These are phyloP conservation scores for Microcebus murinus DNA, from an alignment of 2,113 vertebrate species.

Conservation along the genomic window DNA sequence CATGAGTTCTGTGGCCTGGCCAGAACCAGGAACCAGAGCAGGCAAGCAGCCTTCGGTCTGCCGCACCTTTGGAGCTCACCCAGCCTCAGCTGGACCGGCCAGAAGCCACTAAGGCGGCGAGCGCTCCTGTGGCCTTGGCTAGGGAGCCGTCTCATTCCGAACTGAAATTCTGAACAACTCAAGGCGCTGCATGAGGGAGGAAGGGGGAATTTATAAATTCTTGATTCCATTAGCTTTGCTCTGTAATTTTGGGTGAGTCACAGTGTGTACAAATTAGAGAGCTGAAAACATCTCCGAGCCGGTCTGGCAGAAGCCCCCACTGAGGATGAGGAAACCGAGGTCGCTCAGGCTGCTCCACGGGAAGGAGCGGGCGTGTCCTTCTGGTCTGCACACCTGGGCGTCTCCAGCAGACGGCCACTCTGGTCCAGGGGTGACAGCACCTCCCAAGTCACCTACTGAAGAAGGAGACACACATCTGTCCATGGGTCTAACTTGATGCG, in stretches of 20 bases:
- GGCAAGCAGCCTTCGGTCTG: background rate
- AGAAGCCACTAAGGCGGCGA: background rate
- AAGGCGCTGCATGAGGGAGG: background rate
- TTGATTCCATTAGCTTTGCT: background rate
- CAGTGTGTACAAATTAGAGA: background rate
- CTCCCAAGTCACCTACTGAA: background rate
- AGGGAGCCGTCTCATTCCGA: background rate
- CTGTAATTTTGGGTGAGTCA: constrained; percentile 19
- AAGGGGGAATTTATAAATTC: background rate
- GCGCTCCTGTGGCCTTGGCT: no score
- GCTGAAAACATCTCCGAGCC: background rate
- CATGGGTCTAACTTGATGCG: background rate
- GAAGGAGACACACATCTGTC: no score
- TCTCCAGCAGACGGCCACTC: background rate
- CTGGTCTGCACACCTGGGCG: background rate
- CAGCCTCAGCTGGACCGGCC: fast-evolving
- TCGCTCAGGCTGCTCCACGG: background rate
- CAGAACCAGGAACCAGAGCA: fast-evolving
- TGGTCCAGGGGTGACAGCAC: no score
- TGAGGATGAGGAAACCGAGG: background rate
- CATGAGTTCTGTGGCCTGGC: background rate
- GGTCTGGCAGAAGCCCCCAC: background rate
- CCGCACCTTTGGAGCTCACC: fast-evolving
- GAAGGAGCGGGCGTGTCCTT: background rate
- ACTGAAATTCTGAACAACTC: background rate